Conservation (phyloP, 64 coral and sea anemone genomes). For the Porites lutea region DNA sequence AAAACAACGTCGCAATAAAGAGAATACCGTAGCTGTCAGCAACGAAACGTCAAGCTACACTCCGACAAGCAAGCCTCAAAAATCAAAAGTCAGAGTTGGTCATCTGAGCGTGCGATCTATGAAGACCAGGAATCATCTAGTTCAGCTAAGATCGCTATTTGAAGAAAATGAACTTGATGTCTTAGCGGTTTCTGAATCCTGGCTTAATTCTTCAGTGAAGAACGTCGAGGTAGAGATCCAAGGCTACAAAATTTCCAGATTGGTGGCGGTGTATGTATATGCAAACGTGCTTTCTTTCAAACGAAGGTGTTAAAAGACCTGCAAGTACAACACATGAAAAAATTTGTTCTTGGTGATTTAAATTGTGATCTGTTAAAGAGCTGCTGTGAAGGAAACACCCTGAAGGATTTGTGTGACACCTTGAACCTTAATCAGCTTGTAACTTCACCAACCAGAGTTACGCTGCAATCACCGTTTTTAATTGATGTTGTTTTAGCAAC, state of each 20-base stretch:
- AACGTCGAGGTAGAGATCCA: not conserved
- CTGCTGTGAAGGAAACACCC: too few relatives aligned
- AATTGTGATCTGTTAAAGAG: too few relatives aligned
- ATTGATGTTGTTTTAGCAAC: not conserved
- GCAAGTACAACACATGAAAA: not conserved
- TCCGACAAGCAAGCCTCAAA: not conserved
- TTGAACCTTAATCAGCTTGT: too few relatives aligned
- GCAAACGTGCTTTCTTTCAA: not conserved
- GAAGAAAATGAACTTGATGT: not conserved
- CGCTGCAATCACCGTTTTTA: too few relatives aligned
- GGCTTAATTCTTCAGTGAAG: conserved; percentile 2
- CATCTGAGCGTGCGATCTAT: not conserved
- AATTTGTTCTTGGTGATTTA: not conserved
- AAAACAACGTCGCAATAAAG: too few relatives aligned
- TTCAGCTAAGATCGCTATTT: not conserved
- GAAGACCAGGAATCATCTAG: not conserved
- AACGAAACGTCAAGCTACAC: not conserved
- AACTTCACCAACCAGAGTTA: too few relatives aligned
- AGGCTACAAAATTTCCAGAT: conserved; percentile 7
- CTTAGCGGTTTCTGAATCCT: not conserved
- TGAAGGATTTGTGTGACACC: too few relatives aligned
- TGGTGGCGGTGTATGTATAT: not conserved
- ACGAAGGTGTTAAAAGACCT: not conserved
- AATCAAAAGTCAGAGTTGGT: not conserved
- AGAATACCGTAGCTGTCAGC: not conserved